Percentiles rank a stretch among this genome's conserved stretches.
Evolutionary conservation across 2,888 invertebrate genomes (phyloP).

Genomic region (Heliconius ismenius): DNA sequence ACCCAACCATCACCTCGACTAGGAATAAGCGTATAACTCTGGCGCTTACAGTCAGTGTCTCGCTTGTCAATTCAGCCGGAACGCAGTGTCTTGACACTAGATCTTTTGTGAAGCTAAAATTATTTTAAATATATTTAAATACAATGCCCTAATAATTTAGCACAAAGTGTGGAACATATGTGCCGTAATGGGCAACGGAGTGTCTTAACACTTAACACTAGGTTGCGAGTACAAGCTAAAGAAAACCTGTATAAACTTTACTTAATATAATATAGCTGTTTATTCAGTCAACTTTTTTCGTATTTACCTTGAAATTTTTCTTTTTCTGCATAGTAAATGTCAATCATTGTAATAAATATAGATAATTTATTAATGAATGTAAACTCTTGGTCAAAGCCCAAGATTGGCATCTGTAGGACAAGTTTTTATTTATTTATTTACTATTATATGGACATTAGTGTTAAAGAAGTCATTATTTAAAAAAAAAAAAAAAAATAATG

Average conservation of each 20-base stretch:
- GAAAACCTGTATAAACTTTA: background rate
- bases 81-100: too few relatives aligned
- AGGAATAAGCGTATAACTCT: too few relatives aligned
- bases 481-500: background rate
- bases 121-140: background rate
- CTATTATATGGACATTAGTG: background rate
- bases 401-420: background rate
- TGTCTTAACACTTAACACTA: too few relatives aligned
- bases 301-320: background rate
- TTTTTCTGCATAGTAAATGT: background rate
- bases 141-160: background rate
- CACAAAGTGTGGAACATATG: too few relatives aligned
- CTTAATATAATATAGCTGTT: background rate
- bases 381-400: slow-evolving; percentile 14
- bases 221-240: background rate
- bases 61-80: too few relatives aligned
- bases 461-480: background rate
- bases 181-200: too few relatives aligned
- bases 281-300: slow-evolving; percentile 4
- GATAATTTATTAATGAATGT: slow-evolving; percentile 17
- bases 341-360: slow-evolving; percentile 15
- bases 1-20: too few relatives aligned
- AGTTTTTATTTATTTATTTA: slow-evolving; percentile 15
- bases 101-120: background rate
- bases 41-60: too few relatives aligned